Base-by-base conservation (phyloP, 2,113 vertebrate species). In the Jacana jacana region DNA sequence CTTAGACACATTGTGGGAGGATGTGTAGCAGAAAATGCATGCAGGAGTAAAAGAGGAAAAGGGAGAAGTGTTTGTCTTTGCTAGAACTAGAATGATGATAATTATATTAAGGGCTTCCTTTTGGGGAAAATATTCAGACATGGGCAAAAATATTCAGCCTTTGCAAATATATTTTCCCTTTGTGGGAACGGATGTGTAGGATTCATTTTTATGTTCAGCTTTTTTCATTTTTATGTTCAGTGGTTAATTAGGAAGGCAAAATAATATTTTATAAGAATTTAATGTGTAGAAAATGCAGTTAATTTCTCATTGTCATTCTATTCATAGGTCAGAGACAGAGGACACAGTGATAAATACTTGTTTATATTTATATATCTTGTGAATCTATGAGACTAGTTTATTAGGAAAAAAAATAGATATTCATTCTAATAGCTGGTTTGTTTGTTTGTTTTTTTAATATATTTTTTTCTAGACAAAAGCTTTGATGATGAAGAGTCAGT, bases 401-500 rank as follows among this genome's bases (percentile, higher is more conserved):
- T 93, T 8, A 54, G 42, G 73, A 93, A 54, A 64, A 64, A 68
- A 31, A 89, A 96, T 58, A 76, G 7, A 8, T 10, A 49, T 78
- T 35, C 48, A 10, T 95, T 95, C 58, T 96, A 87, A 94, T 75
- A 88, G 57, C 40, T 72, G 20, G 61, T 11, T 95, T 95, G 96
- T 91, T 92, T 64, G 11, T 95, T 95, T 96, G 91, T 92, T 93
- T 92, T 52, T 92, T 94, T 89, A 46, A 91, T 81, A 17, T 76
- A 40, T 91, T 76, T 42, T 86, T 93, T 91, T 96, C n/a, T 80
- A 99, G 99, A 99, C 98, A 99, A 99, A 97, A 99, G 98, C 98
- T 99, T 99, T 94, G 99, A 99, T 86, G 99, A 99, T 97, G 99
- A 99, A 58, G 99, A 99, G 93, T 99, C 99, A 35, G 98, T 99